Evolutionary conservation across 23 tunicate genomes (phyloP).

Genomic region (Phallusia fumigata): DNA sequence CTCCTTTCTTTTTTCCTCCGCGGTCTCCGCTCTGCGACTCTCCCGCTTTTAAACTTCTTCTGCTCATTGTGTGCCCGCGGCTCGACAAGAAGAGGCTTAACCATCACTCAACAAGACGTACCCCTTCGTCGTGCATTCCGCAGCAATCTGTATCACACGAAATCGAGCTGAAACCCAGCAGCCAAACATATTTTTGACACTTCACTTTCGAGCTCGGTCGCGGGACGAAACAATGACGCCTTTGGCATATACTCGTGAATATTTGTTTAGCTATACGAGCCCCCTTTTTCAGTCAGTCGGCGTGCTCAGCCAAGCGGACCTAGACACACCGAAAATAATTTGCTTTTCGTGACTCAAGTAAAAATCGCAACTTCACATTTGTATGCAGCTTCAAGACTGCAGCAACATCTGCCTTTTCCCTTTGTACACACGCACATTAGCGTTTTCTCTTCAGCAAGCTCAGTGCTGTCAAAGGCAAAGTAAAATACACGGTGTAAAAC

Average conservation of each 20-base stretch:
- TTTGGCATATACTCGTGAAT: too few species aligned
- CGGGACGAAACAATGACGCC: too few species aligned
- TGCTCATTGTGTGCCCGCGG: background rate
- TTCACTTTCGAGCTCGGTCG: background rate
- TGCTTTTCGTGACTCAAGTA: too few species aligned
- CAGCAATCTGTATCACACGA: background rate
- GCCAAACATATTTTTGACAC: background rate
- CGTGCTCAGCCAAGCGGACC: slow-evolving; percentile 8
- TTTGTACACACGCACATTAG: background rate
- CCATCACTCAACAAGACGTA: background rate
- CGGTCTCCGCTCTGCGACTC: background rate
- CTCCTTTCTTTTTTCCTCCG: background rate
- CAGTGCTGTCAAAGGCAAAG: background rate
- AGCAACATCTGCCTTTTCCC: background rate
- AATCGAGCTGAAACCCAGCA: background rate
- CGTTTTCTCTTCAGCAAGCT: background rate
- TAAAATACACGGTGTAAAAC: too few species aligned
- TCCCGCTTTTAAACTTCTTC: background rate
- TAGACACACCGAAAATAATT: too few species aligned
- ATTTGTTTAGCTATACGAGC: too few species aligned
- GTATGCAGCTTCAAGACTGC: too few species aligned
- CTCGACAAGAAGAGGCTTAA: background rate
- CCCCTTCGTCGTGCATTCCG: background rate
- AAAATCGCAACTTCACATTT: too few species aligned
- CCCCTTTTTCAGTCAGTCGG: too few species aligned